Evolutionary conservation across 2,113 vertebrate species (phyloP).

Genomic region (Scophthalmus maximus): DNA sequence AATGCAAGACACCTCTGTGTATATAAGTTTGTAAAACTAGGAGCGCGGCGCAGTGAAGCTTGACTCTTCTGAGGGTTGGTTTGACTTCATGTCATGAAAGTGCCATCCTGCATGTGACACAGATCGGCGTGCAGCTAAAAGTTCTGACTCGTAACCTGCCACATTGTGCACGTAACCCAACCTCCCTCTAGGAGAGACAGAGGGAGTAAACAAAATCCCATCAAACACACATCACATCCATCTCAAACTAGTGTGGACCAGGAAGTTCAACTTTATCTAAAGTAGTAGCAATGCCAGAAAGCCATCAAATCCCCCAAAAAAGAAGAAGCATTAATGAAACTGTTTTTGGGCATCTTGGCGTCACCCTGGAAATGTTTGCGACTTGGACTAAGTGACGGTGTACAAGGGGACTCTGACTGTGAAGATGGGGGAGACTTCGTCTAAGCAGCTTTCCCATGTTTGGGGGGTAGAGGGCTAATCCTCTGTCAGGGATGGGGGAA

Average conservation of each 20-base stretch:
- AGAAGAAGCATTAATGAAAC: conserved; percentile 75
- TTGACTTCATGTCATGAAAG: conserved; percentile 50
- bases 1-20: conserved; percentile 44
- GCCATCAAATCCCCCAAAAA: conserved; percentile 77
- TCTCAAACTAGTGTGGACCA: conserved; percentile 71
- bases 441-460: conserved; percentile 85
- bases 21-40: conserved; percentile 60
- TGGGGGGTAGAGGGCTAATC: conserved; percentile 84
- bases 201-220: conserved; percentile 72
- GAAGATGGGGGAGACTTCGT: conserved; percentile 76
- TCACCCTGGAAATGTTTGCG: conserved; percentile 68
- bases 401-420: conserved; percentile 70
- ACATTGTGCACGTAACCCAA: conserved; percentile 60
- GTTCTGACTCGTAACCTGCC: conserved; percentile 63
- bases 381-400: conserved; percentile 75
- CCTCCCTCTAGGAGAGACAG: conserved; percentile 60
- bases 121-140: conserved; percentile 55
- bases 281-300: conserved; percentile 70
- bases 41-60: conserved; percentile 44
- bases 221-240: conserved; percentile 76
- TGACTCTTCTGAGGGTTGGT: conserved; percentile 33
- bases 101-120: conserved; percentile 41
- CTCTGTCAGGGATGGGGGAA: conserved; percentile 84
- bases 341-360: conserved; percentile 80
- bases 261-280: conserved; percentile 76